These are phyloP conservation scores for Mythimna ferrago DNA, from an alignment of 2,888 invertebrate genomes.

Conservation along the genomic window DNA sequence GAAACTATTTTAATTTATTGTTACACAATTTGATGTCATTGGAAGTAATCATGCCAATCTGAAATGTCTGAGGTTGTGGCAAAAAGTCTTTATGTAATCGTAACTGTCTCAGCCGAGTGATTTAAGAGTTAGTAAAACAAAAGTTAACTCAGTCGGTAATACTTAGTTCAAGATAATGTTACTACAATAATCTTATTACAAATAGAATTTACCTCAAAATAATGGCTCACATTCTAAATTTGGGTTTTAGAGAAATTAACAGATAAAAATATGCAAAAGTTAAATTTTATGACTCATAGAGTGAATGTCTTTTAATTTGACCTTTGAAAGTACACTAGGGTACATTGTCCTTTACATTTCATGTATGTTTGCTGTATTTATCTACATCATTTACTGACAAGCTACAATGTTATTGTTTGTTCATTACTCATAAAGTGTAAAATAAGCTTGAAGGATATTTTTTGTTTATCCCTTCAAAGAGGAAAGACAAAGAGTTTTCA, in stretches of 20 bases:
- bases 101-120: slow-evolving; percentile 34
- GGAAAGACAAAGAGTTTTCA: slow-evolving; percentile 37
- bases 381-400: slow-evolving; percentile 20
- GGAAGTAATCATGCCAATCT: slow-evolving; percentile 22
- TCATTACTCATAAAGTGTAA: slow-evolving; percentile 27
- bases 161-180: not conserved
- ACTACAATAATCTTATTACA: not conserved
- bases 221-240: not conserved
- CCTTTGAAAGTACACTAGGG: slow-evolving; percentile 37
- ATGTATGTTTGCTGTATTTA: slow-evolving; percentile 25
- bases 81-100: slow-evolving; percentile 60
- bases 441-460: slow-evolving; percentile 48
- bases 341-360: slow-evolving; percentile 50
- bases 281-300: slow-evolving; percentile 35
- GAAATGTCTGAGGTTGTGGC: slow-evolving; percentile 14
- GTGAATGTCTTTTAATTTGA: slow-evolving; percentile 33
- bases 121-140: slow-evolving; percentile 17
- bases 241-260: not conserved
- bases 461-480: slow-evolving; percentile 50
- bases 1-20: slow-evolving; percentile 25
- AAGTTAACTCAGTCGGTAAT: slow-evolving; percentile 6
- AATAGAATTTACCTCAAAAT: not conserved
- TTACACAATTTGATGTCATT: slow-evolving; percentile 43
- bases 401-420: slow-evolving; percentile 40
- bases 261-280: not conserved